Evolutionary conservation across 92 coral and sea anemone species (phyloP).

Genomic region (Parazoanthus swiftii): DNA sequence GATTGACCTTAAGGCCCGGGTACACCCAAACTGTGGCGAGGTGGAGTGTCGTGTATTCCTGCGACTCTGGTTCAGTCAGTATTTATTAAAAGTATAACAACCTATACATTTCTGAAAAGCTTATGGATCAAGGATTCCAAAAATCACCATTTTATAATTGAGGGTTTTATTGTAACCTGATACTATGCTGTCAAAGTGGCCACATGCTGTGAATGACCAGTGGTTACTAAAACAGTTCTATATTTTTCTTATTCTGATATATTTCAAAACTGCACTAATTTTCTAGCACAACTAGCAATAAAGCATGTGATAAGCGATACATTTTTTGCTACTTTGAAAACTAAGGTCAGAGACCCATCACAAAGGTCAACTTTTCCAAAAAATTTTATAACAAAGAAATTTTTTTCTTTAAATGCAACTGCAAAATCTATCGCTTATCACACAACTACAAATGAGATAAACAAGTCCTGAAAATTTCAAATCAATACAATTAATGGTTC

Average conservation of each 20-base stretch:
- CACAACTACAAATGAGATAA: conserved; percentile 26
- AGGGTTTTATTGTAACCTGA: conserved; percentile 24
- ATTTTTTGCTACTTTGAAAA: conserved; percentile 13
- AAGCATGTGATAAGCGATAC: conserved; percentile 32
- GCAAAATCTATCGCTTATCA: conserved; percentile 25
- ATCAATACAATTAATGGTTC: conserved; percentile 14
- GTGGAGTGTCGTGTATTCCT: no score
- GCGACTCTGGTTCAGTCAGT: no score
- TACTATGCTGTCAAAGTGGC: conserved; percentile 28
- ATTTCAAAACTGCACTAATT: conserved; percentile 10
- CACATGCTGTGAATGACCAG: conserved; percentile 35
- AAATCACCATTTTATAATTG: background rate
- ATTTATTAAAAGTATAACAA: no score
- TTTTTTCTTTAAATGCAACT: conserved; percentile 10
- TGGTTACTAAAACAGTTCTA: conserved; percentile 30
- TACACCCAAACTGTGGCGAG: no score
- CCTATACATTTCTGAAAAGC: no score
- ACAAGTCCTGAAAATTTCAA: background rate
- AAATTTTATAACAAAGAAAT: background rate
- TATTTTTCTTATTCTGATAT: background rate
- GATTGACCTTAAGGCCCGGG: no score
- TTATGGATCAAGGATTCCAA: no score
- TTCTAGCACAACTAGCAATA: conserved; percentile 31
- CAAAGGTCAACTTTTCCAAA: conserved; percentile 33
- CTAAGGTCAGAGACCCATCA: conserved; percentile 20